Base-by-base conservation (phyloP, 2,113 vertebrate species). In the Ophthalmolycus amberensis region DNA sequence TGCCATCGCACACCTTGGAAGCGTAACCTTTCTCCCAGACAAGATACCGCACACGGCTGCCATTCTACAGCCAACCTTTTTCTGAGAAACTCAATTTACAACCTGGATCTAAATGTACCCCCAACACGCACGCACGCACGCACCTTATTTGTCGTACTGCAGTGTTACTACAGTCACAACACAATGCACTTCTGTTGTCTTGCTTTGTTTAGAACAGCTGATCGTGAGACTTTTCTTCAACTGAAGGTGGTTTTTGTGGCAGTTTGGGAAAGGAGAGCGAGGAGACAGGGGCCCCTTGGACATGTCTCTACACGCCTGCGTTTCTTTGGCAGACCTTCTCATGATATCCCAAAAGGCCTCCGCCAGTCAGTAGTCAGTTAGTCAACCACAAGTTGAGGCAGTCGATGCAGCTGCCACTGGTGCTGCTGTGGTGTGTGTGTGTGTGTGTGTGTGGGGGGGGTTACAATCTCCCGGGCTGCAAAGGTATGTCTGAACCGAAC, bases 361-460 rank as follows among this genome's bases (percentile, higher is more conserved):
- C 62, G 83, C 44, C 85, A 82, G 74, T 72, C 90, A 82, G 54
- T 44, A 90, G 79, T 67, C 94, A 95, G 90, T 87, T 29, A 90
- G 91, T 87, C 71, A 88, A 93, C 86, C 95, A 90, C 95, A 96
- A 95, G 93, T 95, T 79, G 94, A 96, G 96, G 96, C 95, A 95
- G 86, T 88, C n/a, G 5, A 63, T 38, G 78, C 89, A 90, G 89
- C 91, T 91, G 89, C 86, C 76, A 58, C 85, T 76, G 59, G 72
- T 85, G 94, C 91, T 82, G 74, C 83, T 82, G 88, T 32, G 77
- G 70, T 74, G 77, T 71, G 46, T 50, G 46, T 50, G 46, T 48
- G 46, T 48, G 46, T 48, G 46, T 48, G 46, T 34, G 75, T 12
- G 22, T n/a, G 60, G 64, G 16, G 29, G 63, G 74, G 64, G 66